phyloP scores from a whole-genome alignment of 2,888 invertebrate species.

The Argyresthia goedartella region DNA sequence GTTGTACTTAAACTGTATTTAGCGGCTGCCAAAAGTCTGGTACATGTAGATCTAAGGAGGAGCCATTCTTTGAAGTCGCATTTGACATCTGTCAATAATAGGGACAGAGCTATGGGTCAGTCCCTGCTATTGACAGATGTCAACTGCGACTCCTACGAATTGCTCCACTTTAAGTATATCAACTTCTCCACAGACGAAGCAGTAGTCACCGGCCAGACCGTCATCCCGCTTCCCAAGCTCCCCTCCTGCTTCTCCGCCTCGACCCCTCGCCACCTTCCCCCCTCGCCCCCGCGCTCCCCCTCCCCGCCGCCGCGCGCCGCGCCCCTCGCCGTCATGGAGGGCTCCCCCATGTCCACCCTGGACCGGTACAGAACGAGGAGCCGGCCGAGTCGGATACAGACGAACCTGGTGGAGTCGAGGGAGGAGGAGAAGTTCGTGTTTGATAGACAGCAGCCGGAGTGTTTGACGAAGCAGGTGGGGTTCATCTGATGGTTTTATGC shows the following conservation, averaged over 20 bases:
- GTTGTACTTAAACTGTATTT: too few species aligned
- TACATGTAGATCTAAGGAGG: too few species aligned
- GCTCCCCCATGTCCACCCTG: conserved; percentile 56
- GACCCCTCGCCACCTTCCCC: conserved; percentile 41
- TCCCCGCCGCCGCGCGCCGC: conserved; percentile 29
- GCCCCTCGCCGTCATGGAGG: conserved; percentile 24
- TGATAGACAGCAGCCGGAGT: conserved; percentile 74
- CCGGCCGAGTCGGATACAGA: conserved; percentile 48
- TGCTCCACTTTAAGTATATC: too few species aligned
- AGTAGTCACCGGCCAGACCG: conserved; percentile 73
- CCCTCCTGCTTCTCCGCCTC: conserved; percentile 65
- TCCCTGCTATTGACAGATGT: too few species aligned
- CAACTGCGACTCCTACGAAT: too few species aligned
- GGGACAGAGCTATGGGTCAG: too few species aligned
- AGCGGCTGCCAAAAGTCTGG: too few species aligned
- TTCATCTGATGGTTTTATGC: not conserved
- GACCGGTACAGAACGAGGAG: conserved; percentile 57
- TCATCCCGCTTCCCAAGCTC: conserved; percentile 74
- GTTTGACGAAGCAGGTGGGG: conserved; percentile 58
- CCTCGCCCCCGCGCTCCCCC: conserved; percentile 44
- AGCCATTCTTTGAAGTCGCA: too few species aligned
- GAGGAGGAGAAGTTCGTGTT: conserved; percentile 79
- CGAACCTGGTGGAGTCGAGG: conserved; percentile 30
- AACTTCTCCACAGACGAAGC: conserved; percentile 60
- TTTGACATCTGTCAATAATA: too few species aligned